These are phyloP conservation scores for Melanostigma gelatinosum DNA, from an alignment of 2,113 vertebrate genomes.

Conservation along the genomic window DNA sequence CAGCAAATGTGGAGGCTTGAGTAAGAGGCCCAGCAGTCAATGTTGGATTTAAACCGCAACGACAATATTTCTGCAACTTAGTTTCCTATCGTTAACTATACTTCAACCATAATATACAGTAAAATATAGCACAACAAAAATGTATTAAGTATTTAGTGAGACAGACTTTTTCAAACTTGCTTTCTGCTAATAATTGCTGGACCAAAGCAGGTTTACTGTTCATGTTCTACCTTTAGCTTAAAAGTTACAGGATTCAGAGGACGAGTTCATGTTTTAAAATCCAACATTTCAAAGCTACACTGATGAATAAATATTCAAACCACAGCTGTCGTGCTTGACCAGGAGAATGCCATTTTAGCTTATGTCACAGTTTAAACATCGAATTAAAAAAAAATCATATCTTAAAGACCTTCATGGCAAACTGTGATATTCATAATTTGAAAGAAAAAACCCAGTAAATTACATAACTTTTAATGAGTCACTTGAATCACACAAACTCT, in stretches of 20 bases:
- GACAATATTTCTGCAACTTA: neutral
- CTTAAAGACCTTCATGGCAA: too few relatives aligned
- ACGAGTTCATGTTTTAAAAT: neutral
- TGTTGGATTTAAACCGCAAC: neutral
- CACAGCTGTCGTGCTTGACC: neutral
- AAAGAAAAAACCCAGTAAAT: neutral
- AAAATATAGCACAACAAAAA: neutral
- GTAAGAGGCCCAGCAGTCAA: neutral
- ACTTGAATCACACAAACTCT: neutral
- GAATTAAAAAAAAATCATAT: neutral
- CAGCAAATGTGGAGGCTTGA: neutral
- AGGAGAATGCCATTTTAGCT: neutral
- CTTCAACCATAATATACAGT: neutral
- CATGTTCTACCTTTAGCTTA: neutral
- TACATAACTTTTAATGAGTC: conserved; percentile 1
- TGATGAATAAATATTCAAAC: neutral
- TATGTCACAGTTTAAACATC: neutral
- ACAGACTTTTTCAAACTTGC: neutral
- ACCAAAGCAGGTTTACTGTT: neutral
- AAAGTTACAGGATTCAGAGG: neutral
- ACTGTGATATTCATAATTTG: too few relatives aligned
- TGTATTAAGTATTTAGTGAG: neutral
- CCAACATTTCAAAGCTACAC: neutral
- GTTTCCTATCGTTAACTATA: neutral
- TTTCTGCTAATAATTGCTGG: neutral